Conservation (phyloP, 2,797 vertebrate species). For the Falco naumanni region DNA sequence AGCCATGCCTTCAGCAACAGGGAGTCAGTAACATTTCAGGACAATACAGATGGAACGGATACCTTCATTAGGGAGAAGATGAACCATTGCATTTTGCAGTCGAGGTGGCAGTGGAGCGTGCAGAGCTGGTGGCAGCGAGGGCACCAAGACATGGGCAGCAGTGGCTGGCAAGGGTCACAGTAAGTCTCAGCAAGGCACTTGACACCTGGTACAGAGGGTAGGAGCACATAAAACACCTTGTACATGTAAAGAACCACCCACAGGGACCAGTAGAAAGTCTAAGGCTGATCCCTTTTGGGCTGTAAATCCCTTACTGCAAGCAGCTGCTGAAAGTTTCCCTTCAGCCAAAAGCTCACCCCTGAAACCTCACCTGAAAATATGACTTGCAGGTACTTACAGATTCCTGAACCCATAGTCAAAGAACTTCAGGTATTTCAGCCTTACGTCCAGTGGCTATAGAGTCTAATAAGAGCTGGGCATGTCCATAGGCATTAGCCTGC, state of each 20-base stretch:
- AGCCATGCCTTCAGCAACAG: background rate
- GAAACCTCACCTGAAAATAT: background rate
- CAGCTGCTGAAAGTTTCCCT: background rate
- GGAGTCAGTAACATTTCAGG: background rate
- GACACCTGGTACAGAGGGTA: background rate
- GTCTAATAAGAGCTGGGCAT: background rate
- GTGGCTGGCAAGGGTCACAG: background rate
- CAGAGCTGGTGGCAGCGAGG: background rate
- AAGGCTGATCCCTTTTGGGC: background rate
- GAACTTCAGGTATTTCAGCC: no score
- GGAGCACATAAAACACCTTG: background rate
- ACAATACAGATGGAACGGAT: background rate
- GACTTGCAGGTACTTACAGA: background rate
- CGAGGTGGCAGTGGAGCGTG: background rate
- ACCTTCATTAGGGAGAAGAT: background rate
- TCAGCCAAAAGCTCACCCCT: background rate
- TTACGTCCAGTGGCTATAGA: background rate
- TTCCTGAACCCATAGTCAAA: background rate
- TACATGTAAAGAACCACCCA: background rate
- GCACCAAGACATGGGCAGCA: background rate
- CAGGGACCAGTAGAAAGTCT: background rate
- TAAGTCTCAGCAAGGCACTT: background rate
- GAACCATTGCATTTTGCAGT: background rate
- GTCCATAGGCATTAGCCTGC: background rate
- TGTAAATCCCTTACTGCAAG: background rate